Conservation (phyloP, 1,140 invertebrate species). For the Drosophila virilis region DNA sequence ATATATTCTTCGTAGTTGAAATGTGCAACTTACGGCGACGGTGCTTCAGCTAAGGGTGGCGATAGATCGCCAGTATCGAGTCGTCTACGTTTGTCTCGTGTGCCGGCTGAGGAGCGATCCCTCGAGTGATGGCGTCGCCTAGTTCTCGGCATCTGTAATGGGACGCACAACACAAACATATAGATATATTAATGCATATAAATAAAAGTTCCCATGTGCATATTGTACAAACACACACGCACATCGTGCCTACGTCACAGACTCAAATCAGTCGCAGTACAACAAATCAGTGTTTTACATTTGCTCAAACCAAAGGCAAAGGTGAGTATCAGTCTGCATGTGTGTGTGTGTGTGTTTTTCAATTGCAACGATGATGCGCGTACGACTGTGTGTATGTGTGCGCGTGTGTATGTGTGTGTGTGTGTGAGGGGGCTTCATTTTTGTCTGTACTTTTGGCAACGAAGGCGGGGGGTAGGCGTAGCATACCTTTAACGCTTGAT, state of each 20-base stretch:
- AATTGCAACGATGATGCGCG: slow-evolving; percentile 44
- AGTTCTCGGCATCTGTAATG: slow-evolving; percentile 90
- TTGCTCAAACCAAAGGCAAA: slow-evolving; percentile 18
- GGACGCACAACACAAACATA: slow-evolving; percentile 20
- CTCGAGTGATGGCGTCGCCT: slow-evolving; percentile 91
- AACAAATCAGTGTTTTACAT: slow-evolving; percentile 22
- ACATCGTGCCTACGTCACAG: slow-evolving; percentile 25
- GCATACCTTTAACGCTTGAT: slow-evolving; percentile 59
- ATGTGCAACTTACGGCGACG: slow-evolving; percentile 76
- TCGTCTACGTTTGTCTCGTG: slow-evolving; percentile 86
- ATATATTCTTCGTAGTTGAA: slow-evolving; percentile 7
- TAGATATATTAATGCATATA: slow-evolving; percentile 6
- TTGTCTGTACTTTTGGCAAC: slow-evolving; percentile 37
- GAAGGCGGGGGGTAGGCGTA: not conserved
- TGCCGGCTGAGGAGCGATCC: slow-evolving; percentile 86
- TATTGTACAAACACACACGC: slow-evolving; percentile 4
- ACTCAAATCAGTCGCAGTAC: slow-evolving; percentile 7
- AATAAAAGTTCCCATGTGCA: not conserved
- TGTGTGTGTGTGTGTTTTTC: slow-evolving; percentile 18
- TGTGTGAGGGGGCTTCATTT: slow-evolving; percentile 41
- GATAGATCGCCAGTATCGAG: slow-evolving; percentile 84
- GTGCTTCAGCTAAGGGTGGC: slow-evolving; percentile 70
- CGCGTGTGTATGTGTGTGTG: slow-evolving; percentile 9
- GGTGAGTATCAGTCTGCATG: slow-evolving; percentile 25
- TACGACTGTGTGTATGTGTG: slow-evolving; percentile 19